Evolutionary conservation across 2,797 vertebrate species (phyloP).

Genomic region (Novumbra hubbsi): DNA sequence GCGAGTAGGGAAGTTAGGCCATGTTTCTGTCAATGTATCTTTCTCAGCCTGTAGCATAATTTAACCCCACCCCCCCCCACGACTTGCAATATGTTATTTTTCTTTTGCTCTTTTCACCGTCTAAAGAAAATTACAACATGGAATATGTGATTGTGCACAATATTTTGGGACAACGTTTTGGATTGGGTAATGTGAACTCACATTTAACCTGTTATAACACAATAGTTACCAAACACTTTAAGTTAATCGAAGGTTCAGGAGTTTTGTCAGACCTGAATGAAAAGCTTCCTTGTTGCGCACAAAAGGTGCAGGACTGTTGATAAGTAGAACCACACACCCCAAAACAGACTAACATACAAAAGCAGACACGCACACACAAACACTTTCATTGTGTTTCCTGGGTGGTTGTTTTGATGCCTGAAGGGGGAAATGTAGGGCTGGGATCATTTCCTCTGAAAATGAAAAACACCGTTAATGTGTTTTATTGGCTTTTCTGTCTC

Average conservation of each 20-base stretch:
- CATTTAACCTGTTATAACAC: neutral
- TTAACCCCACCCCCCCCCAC: neutral
- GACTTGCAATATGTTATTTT: neutral
- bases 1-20: neutral
- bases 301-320: conserved; percentile 1
- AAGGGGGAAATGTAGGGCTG: conserved; percentile 26
- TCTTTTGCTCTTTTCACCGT: neutral
- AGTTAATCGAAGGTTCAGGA: neutral
- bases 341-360: neutral
- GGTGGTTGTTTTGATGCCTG: conserved; percentile 30
- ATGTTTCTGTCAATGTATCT: neutral
- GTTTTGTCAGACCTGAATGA: neutral
- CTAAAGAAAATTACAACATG: neutral
- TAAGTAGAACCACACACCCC: neutral
- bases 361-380: neutral
- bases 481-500: conserved; percentile 35
- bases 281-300: neutral
- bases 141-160: neutral
- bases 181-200: neutral
- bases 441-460: conserved; percentile 49
- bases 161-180: neutral
- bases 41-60: neutral
- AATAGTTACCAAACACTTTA: neutral
- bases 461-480: conserved; percentile 50
- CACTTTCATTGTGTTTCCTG: conserved; percentile 9